These are phyloP conservation scores for Perccottus glenii DNA, from an alignment of 2,113 vertebrate genomes.

Conservation along the genomic window DNA sequence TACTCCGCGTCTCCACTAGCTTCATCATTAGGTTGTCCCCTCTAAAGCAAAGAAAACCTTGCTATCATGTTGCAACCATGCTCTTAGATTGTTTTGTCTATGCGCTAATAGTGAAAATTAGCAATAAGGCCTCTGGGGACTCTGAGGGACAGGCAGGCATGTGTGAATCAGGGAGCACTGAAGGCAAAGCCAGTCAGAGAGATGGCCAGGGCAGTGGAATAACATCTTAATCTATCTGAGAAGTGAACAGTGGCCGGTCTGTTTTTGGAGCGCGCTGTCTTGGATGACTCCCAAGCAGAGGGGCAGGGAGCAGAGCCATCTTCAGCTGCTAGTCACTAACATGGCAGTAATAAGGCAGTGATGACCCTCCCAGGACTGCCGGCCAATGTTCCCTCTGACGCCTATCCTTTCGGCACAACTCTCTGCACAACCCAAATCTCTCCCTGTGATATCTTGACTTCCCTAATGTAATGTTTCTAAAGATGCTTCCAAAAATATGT, in stretches of 20 bases:
- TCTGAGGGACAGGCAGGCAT: constrained; percentile 24
- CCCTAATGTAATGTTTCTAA: constrained; percentile 2
- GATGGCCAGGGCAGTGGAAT: constrained; percentile 66
- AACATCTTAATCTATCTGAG: constrained; percentile 79
- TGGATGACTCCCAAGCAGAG: constrained; percentile 73
- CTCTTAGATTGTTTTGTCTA: constrained; percentile 52
- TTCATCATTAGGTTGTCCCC: constrained; percentile 32
- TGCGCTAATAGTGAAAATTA: constrained; percentile 51
- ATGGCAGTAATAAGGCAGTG: constrained; percentile 72
- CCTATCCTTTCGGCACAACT: constrained; percentile 42
- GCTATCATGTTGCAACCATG: constrained; percentile 43
- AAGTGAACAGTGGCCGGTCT: constrained; percentile 78
- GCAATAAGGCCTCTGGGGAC: constrained; percentile 45
- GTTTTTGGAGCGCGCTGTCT: constrained; percentile 76
- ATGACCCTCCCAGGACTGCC: constrained; percentile 68
- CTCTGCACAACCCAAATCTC: constrained; percentile 26
- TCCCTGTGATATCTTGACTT: constrained; percentile 24
- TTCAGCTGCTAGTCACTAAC: constrained; percentile 73
- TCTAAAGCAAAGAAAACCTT: constrained; percentile 34
- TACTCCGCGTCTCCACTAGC: constrained; percentile 5
- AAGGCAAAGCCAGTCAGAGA: constrained; percentile 6
- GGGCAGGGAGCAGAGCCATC: constrained; percentile 71
- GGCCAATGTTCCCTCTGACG: constrained; percentile 57
- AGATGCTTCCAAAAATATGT: not conserved
- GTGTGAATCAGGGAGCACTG: constrained; percentile 34